Percentiles rank a stretch among this genome's conserved stretches.
phyloP scores from a whole-genome alignment of 2,888 invertebrate species.

The Athalia circularis region DNA sequence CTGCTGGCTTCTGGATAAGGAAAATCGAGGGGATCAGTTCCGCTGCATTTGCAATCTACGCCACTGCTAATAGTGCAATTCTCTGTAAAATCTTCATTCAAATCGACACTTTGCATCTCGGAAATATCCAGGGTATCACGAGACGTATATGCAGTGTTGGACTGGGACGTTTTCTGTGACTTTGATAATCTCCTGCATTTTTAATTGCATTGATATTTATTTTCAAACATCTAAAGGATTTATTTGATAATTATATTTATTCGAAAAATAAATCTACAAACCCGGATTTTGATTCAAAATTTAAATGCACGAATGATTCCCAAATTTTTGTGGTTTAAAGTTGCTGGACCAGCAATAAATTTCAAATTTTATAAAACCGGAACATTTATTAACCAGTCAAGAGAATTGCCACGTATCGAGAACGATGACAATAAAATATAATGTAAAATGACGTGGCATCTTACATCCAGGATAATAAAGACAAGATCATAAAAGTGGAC shows the following conservation, averaged over 20 bases:
- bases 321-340: slow-evolving; percentile 49
- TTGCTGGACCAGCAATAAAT: neutral
- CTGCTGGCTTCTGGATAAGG: slow-evolving; percentile 22
- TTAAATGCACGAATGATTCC: slow-evolving; percentile 58
- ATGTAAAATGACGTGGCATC: slow-evolving; percentile 40
- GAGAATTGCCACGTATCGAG: slow-evolving; percentile 2
- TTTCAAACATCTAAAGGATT: neutral
- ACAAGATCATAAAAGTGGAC: slow-evolving; percentile 43
- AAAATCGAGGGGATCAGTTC: slow-evolving; percentile 30
- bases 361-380: slow-evolving; percentile 1
- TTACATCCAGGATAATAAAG: slow-evolving; percentile 23
- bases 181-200: slow-evolving; percentile 52
- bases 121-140: slow-evolving; percentile 50
- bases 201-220: neutral
- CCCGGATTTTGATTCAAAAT: slow-evolving; percentile 53
- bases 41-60: slow-evolving; percentile 29
- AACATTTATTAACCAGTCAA: slow-evolving; percentile 1
- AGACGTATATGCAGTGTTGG: slow-evolving; percentile 47
- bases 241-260: neutral
- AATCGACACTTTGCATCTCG: slow-evolving; percentile 62
- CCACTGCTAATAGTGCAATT: slow-evolving; percentile 45
- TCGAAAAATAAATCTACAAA: neutral
- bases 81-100: slow-evolving; percentile 51
- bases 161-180: slow-evolving; percentile 51
- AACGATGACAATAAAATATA: slow-evolving; percentile 11